Base-by-base conservation (phyloP, 2,888 invertebrate species). In the Ennomos quercinarius region DNA sequence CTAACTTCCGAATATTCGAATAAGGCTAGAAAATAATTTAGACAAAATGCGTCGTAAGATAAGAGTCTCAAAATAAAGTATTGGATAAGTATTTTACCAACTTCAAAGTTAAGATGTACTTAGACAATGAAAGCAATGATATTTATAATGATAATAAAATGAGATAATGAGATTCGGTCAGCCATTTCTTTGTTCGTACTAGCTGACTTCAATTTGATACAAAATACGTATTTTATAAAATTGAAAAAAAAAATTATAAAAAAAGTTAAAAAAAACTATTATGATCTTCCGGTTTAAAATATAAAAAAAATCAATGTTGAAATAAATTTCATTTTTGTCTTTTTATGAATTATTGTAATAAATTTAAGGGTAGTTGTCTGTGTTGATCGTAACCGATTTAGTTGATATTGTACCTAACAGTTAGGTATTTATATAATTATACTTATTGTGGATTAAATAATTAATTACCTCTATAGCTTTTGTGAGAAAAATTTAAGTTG, bases 31-130 rank as follows among this genome's bases (percentile, higher is more conserved):
- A 73, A 82, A 82, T 89, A 87, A 86, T 85, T 71, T 90, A 90
- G 89, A 83, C 73, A 77, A 86, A 87, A 85, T 86, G 90, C 90
- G 85, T 87, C 84, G 89, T 91, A 90, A 90, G 89, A 89, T 90
- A 88, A 83, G 79, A 84, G 80, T 90, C 88, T 90, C 86, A 87
- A 88, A 76, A 73, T 73, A 80, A 86, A 89, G 91, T 91, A 91
- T 90, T 91, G 85, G 84, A 81, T 91, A 91, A 91, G 91, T 91
- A 91, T 91, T 92, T 91, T 91, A 91, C 87, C 88, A 85, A 89
- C 87, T 83, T 82, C 85, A 85, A 84, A 75, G 82, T 80, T 87
- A 87, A 84, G 86, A 75, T 83, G 84, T 86, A 86, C 83, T 87
- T 67, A 87, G 84, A 79, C 80, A 83, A 86, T 84, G 86, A 86